Conservation (phyloP, 2,797 vertebrate species). For the Apodemus agrarius region DNA sequence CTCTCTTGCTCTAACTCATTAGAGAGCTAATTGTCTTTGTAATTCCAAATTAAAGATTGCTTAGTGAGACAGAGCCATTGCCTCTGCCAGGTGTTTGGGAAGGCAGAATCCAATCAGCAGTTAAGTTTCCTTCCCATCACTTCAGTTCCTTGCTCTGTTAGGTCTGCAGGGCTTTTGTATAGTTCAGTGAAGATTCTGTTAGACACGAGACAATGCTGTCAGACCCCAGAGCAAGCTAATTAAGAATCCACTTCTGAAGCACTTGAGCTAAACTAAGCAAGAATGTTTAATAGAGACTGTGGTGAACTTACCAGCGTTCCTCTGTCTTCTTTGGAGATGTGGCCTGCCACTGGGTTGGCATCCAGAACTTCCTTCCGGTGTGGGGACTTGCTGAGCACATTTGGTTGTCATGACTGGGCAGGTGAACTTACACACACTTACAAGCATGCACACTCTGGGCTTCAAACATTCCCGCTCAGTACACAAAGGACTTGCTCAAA, state of each 20-base stretch:
- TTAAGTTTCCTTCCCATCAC: neutral
- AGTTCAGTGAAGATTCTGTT: slow-evolving; percentile 28
- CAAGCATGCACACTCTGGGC: slow-evolving; percentile 36
- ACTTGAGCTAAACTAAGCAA: neutral
- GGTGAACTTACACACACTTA: neutral
- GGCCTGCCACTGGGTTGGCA: slow-evolving; percentile 33
- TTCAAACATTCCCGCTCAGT: neutral
- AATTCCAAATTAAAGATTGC: slow-evolving; percentile 75
- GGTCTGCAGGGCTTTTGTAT: neutral
- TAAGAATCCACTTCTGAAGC: slow-evolving; percentile 19
- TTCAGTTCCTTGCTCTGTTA: neutral
- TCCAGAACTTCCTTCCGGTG: slow-evolving; percentile 61
- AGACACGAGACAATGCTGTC: neutral
- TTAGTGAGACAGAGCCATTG: slow-evolving; percentile 61
- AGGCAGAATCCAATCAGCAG: neutral
- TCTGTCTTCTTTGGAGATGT: slow-evolving; percentile 53
- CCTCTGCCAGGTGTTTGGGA: slow-evolving; percentile 68
- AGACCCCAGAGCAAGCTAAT: slow-evolving; percentile 58
- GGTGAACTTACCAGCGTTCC: slow-evolving; percentile 70
- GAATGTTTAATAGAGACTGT: slow-evolving; percentile 18
- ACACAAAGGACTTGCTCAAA: neutral
- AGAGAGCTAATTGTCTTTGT: slow-evolving; percentile 77
- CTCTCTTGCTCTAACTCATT: slow-evolving; percentile 72
- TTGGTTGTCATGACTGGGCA: slow-evolving; percentile 43
- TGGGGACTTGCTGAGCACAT: slow-evolving; percentile 38